phyloP scores from a whole-genome alignment of 1,140 invertebrate genomes.

The Cydia amplana region DNA sequence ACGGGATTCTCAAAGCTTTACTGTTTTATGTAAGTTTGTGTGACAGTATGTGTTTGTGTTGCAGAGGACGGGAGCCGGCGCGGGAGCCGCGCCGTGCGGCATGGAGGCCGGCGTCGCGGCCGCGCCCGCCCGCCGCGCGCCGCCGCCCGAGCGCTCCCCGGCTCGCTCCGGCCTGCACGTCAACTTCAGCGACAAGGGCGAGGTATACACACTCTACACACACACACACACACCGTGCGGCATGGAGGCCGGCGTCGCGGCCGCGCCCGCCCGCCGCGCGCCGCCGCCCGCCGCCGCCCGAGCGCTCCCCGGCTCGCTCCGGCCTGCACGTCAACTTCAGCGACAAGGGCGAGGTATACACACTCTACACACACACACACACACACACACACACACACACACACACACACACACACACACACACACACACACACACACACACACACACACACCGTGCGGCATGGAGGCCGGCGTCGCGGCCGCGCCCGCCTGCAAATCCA shows the following conservation, averaged over 20 bases:
- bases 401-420: background rate
- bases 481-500: constrained; percentile 43
- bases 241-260: constrained; percentile 55
- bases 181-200: constrained; percentile 92
- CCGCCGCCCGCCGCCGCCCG: constrained; percentile 77
- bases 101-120: constrained; percentile 54
- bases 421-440: background rate
- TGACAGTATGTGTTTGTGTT: background rate
- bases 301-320: constrained; percentile 87
- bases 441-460: constrained; percentile 53
- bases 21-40: background rate
- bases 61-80: constrained; percentile 38
- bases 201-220: constrained; percentile 53
- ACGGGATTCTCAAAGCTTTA: background rate
- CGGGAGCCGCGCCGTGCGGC: constrained; percentile 63
- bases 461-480: constrained; percentile 53
- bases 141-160: constrained; percentile 84
- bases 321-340: constrained; percentile 93
- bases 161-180: constrained; percentile 90
- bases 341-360: constrained; percentile 84
- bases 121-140: constrained; percentile 44
- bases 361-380: background rate
- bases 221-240: constrained; percentile 49
- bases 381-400: background rate
- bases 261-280: constrained; percentile 43